Base-by-base conservation (phyloP, 2,888 invertebrate species). In the Drosophila monieri region DNA sequence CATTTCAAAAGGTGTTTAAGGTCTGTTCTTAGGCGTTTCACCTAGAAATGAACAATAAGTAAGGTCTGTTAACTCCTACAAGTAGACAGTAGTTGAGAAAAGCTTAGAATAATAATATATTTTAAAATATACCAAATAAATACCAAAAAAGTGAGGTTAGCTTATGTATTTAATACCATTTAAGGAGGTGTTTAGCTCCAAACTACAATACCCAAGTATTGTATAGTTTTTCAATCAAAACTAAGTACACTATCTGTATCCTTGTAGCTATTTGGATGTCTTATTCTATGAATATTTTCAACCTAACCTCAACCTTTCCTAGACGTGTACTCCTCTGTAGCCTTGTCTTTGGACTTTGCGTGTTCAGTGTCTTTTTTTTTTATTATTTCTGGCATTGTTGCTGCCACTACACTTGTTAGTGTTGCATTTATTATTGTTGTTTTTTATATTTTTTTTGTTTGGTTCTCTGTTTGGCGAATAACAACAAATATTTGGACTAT, bases 401-500 rank as follows among this genome's bases (percentile, higher is more conserved):
- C 10, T 35, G 32, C 3, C 32, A 12, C 32, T n/a, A 35, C n/a
- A 15, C 39, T 15, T 52, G 15, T 43, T 53, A 6, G 18, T 41
- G 41, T 30, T 54, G 21, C 30, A 32, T 32, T 32, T 46, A 23
- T 23, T 46, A 52, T 51, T 49, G 39, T 62, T 73, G 47, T 15
- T 60, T 15, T 18, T 35, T 12, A 12, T 5, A 9, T 62, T 32
- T 39, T 60, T 53, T 47, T 14, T 14, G 10, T 18, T 12, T 41
- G 15, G 8, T 14, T 15, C 39, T 43, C 25, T 39, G 18, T 6
- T 46, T 30, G 23, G 51, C 57, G 39, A 48, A 44, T 65, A 46
- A 37, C 64, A 64, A 52, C 59, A 72, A 77, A 80, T 84, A 81
- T 84, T 84, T 81, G 72, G 73, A 71, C 77, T 79, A 35, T 35